Evolutionary conservation across 2,797 vertebrate species (phyloP).

Genomic region (Columba guinea): DNA sequence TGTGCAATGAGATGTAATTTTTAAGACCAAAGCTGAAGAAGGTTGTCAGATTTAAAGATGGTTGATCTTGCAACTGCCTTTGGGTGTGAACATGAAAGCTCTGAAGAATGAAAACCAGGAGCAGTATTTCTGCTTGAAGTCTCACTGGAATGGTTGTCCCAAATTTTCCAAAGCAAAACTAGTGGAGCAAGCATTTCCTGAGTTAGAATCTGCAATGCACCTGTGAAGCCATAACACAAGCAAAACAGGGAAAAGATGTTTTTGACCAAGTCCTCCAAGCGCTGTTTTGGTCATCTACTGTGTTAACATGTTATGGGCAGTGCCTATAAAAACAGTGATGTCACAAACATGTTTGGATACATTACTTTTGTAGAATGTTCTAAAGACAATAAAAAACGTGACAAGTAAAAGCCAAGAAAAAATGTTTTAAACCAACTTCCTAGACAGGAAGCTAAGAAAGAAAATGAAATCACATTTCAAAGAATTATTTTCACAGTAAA

Average conservation of each 20-base stretch:
- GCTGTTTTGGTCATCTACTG: neutral
- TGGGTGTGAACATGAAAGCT: neutral
- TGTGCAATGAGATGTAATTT: neutral
- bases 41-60: neutral
- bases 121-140: neutral
- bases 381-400: neutral
- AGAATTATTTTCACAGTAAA: neutral
- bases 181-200: neutral
- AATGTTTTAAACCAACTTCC: neutral
- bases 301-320: neutral
- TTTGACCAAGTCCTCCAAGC: neutral
- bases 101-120: conserved; percentile 1
- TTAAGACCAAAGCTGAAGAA: neutral
- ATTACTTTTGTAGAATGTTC: neutral
- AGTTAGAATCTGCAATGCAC: neutral
- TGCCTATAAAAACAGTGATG: neutral
- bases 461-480: neutral
- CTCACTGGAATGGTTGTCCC: neutral
- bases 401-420: neutral
- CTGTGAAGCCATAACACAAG: neutral
- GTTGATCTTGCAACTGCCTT: neutral
- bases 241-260: neutral
- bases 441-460: neutral
- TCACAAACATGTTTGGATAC: neutral
- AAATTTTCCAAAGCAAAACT: neutral